Evolutionary conservation across 1,140 invertebrate species (phyloP).

Genomic region (Danaus melanippus): DNA sequence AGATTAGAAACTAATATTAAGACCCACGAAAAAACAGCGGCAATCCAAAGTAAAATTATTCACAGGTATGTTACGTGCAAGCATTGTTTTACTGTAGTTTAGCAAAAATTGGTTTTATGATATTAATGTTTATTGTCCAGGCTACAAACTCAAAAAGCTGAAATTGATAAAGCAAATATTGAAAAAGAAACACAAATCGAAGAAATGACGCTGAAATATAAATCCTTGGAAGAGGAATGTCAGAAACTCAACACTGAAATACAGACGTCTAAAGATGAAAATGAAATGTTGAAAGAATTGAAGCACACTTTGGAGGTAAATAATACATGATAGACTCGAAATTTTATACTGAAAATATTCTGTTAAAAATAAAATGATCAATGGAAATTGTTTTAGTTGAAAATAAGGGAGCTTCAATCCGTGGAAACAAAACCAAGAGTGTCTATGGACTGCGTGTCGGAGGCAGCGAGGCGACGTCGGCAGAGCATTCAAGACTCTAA

Average conservation of each 20-base stretch:
- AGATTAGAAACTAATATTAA: constrained; percentile 54
- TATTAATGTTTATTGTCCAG: constrained; percentile 3
- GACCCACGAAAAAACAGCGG: constrained; percentile 54
- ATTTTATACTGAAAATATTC: no score
- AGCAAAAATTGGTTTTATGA: no score
- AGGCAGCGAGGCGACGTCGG: constrained; percentile 30
- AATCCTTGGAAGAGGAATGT: constrained; percentile 22
- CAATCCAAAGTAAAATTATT: constrained; percentile 56
- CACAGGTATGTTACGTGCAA: constrained; percentile 34
- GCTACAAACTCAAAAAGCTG: constrained; percentile 29
- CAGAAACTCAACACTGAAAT: constrained; percentile 19
- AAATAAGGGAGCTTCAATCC: constrained; percentile 27
- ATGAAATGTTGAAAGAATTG: constrained; percentile 23
- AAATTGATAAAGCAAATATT: constrained; percentile 24
- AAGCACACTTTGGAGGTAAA: constrained; percentile 42
- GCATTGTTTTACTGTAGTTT: no score
- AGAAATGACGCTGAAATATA: constrained; percentile 28
- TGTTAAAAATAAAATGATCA: no score
- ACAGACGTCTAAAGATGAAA: constrained; percentile 23
- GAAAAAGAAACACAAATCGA: constrained; percentile 34
- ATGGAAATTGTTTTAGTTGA: constrained; percentile 18
- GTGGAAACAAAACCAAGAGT: constrained; percentile 18
- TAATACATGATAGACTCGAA: not conserved
- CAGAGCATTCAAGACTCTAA: constrained; percentile 48
- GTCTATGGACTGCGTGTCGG: constrained; percentile 24